These are phyloP conservation scores for Antrozous pallidus DNA, from an alignment of 2,797 vertebrate genomes.

Conservation along the genomic window DNA sequence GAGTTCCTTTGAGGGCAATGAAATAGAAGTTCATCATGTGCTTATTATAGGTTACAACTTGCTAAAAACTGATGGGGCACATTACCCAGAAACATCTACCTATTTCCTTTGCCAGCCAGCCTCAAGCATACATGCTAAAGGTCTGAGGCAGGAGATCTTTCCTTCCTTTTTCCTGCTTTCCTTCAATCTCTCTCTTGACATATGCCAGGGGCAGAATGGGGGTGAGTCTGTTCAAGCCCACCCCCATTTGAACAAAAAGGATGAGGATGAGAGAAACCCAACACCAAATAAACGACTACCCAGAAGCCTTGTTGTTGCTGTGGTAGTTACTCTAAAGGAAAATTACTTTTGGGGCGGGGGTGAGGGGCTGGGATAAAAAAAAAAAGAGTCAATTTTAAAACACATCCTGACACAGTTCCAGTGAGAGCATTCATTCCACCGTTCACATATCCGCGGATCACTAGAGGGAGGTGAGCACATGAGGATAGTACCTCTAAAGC, in stretches of 20 bases:
- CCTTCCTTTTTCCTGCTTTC: not conserved
- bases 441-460: not conserved
- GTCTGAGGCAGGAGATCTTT: conserved; percentile 50
- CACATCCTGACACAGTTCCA: not conserved
- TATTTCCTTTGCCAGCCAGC: conserved; percentile 37
- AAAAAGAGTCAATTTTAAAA: conserved; percentile 24
- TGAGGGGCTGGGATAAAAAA: not conserved
- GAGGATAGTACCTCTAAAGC: not conserved
- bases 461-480: not conserved
- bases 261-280: not conserved
- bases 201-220: conserved; percentile 22
- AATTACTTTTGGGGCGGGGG: not conserved
- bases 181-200: not conserved
- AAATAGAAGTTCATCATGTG: conserved; percentile 61
- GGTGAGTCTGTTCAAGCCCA: not conserved
- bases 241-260: conserved; percentile 15
- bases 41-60: conserved; percentile 65
- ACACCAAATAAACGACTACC: conserved; percentile 21
- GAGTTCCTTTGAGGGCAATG: conserved; percentile 60
- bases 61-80: conserved; percentile 60
- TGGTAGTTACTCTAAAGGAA: conserved; percentile 6
- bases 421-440: not conserved
- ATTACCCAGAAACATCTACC: conserved; percentile 57
- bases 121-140: conserved; percentile 29
- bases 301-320: not conserved